Percentiles rank a stretch among this genome's conserved stretches.
Evolutionary conservation across 1,140 invertebrate genomes (phyloP).

Genomic region (Anoplophora glabripennis): DNA sequence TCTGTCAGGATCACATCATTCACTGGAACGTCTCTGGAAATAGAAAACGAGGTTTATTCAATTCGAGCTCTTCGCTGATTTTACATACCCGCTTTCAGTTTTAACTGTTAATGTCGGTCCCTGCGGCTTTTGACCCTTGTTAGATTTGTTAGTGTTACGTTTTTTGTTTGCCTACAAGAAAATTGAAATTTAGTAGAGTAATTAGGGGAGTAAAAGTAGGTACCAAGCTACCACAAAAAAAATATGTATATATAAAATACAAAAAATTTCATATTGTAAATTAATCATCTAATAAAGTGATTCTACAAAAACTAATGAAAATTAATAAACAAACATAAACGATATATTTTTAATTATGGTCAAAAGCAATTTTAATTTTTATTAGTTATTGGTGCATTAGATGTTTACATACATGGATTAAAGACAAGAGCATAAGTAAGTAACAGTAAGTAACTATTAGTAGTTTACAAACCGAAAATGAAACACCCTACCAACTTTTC

Average conservation of each 20-base stretch:
- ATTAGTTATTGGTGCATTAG: background rate
- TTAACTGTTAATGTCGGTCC: conserved; percentile 38
- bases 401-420: background rate
- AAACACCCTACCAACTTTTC: too few relatives aligned
- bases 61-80: too few relatives aligned
- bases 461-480: too few relatives aligned
- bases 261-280: too few relatives aligned
- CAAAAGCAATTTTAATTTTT: background rate
- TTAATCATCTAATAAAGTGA: too few relatives aligned
- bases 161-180: conserved; percentile 40
- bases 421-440: background rate
- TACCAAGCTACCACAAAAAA: too few relatives aligned
- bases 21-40: conserved; percentile 36
- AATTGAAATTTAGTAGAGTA: conserved; percentile 3
- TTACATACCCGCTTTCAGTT: conserved; percentile 42
- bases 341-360: background rate
- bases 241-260: too few relatives aligned
- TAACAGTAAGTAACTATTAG: background rate
- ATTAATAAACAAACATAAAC: too few relatives aligned
- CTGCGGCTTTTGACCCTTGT: conserved; percentile 33
- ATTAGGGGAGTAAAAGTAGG: background rate
- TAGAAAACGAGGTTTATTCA: background rate
- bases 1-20: conserved; percentile 25
- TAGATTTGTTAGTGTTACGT: conserved; percentile 40
- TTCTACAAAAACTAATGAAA: too few relatives aligned